These are phyloP conservation scores for Plestiodon gilberti DNA, from an alignment of 2,113 vertebrate species.

Conservation along the genomic window DNA sequence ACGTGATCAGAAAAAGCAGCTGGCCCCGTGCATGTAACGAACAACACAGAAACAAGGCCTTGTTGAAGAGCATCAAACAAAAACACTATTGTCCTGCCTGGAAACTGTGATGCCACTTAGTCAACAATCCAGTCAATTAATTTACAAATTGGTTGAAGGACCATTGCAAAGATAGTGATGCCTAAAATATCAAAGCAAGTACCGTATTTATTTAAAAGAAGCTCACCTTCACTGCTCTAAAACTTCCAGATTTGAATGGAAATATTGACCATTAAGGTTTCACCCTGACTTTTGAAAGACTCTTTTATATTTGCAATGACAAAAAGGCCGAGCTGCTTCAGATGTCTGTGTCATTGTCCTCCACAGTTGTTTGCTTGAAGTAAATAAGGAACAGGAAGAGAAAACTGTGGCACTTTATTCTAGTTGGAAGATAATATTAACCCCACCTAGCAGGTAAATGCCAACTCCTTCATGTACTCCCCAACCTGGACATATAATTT, in stretches of 20 bases:
- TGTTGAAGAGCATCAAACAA: conserved; percentile 9
- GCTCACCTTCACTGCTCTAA: not conserved
- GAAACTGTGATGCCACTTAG: not conserved
- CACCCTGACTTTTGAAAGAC: not conserved
- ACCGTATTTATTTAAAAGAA: not conserved
- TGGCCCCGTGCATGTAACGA: not conserved
- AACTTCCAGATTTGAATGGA: not conserved
- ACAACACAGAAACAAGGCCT: not conserved
- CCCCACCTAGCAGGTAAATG: not conserved
- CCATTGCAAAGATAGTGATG: not conserved
- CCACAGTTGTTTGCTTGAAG: not conserved
- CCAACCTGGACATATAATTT: too few relatives aligned
- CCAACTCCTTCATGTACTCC: not conserved
- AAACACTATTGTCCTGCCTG: accelerated
- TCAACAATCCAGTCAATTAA: conserved; percentile 6
- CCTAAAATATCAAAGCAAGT: not conserved
- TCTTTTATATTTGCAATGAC: not conserved
- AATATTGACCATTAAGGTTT: not conserved
- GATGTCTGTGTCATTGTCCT: not conserved
- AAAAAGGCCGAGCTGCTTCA: not conserved
- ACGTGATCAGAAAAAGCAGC: conserved; percentile 3
- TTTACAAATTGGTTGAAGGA: conserved; percentile 13
- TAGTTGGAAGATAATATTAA: not conserved
- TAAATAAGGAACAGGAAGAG: not conserved
- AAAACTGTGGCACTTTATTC: not conserved